Conservation (phyloP, 2,797 vertebrate species). For the Ctenopoma kingsleyae region DNA sequence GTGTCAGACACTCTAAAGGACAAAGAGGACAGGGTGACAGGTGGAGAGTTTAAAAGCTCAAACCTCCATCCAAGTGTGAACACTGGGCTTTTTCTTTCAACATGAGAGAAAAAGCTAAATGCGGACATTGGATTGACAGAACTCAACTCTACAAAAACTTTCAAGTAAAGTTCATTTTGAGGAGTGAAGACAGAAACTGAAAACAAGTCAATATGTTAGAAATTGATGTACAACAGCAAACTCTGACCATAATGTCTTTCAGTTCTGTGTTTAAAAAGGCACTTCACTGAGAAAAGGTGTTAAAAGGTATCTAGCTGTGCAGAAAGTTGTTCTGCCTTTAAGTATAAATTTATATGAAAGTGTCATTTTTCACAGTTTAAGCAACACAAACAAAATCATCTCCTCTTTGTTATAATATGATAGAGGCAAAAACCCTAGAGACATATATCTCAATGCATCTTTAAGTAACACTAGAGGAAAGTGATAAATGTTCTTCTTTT, state of each 20-base stretch:
- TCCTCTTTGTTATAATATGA: no score
- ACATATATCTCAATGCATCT: background rate
- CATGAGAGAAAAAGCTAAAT: background rate
- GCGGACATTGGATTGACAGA: conserved; percentile 34
- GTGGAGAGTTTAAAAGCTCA: conserved; percentile 51
- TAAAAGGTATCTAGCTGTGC: background rate
- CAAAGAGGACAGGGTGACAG: conserved; percentile 52
- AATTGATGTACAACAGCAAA: background rate
- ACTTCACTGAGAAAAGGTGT: background rate
- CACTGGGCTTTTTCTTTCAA: conserved; percentile 4
- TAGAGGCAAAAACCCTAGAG: background rate
- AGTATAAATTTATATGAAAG: no score
- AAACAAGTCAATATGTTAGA: background rate
- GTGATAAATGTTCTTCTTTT: background rate
- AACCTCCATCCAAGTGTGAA: conserved; percentile 45
- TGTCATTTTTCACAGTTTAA: no score
- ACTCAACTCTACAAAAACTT: conserved; percentile 19
- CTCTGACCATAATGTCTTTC: background rate
- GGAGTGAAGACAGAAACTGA: background rate
- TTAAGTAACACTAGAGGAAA: background rate
- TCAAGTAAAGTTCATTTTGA: background rate
- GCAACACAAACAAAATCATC: no score
- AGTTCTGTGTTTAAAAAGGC: background rate
- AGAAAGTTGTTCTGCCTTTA: background rate
- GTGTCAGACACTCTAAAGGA: conserved; percentile 30